Base-by-base conservation (phyloP, 2,888 invertebrate genomes). In the Hanleya hanleyi region DNA sequence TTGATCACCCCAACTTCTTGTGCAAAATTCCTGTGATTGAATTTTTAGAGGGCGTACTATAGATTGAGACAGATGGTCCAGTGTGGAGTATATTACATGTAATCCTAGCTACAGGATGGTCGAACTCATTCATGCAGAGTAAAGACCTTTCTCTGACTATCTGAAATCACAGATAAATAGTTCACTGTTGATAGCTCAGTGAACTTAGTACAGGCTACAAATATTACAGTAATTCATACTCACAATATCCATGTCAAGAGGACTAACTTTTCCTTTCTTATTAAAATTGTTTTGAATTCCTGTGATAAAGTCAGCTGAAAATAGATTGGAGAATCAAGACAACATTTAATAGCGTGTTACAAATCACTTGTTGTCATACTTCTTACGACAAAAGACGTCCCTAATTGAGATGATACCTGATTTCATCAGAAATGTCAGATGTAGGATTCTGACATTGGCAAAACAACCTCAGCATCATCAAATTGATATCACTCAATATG, bases 201-300 rank as follows among this genome's bases (percentile, higher is more conserved):
- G 29, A 15, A 57, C 22, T 57, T 12, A 15, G 22, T 26, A 12
- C 22, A 57, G 57, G 9, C 18, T 41, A 9, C 41, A 41, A 41
- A 41, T 41, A 12, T 9, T 41, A 41, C 9, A 41, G 9, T 12
- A 41, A 9, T 18, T 41, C 41, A 57, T 50, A 82, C 85, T 84
- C 85, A 92, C 91, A 82, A 97, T 92, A 87, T 97, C 96, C 9
- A 97, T 93, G 90, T 97, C 97, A 35, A 96, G 93, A 2, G 95
- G 94, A 89, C 94, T 94, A 22, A 95, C 92, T 80, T 92, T 92
- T 22, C 93, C 93, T 71, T 92, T 92, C 49, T 92, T 92, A 61
- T 93, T 91, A 85, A 93, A 94, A 79, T 93, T 93, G 82, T 93
- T 93, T 73, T 95, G 94, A 51, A 96, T 84, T 74, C 94, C 93